A percentile compares a stretch with the other conserved stretches of the same genome.
Evolutionary conservation across 2,888 invertebrate species (phyloP).

Genomic region (Flabesymbios commensalis): DNA sequence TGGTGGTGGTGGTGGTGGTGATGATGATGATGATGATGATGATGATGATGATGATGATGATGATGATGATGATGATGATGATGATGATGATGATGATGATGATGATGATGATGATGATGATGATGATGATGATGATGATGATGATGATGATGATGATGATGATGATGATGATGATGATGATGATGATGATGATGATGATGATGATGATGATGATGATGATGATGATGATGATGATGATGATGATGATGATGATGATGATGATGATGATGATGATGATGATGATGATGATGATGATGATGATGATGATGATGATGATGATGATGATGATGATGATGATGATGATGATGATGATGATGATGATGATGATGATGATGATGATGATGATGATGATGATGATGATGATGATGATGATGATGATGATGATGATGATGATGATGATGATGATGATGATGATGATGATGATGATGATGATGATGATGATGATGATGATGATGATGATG

Average conservation of each 20-base stretch:
- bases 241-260: too few relatives aligned
- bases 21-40: neutral
- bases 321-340: neutral
- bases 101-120: neutral
- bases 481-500: constrained; percentile 20
- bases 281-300: too few relatives aligned
- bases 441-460: constrained; percentile 9
- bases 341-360: too few relatives aligned
- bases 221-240: neutral
- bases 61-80: neutral
- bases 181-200: neutral
- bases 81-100: neutral
- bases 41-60: neutral
- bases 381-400: constrained; percentile 33
- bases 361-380: constrained; percentile 22
- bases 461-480: constrained; percentile 21
- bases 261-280: too few relatives aligned
- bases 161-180: neutral
- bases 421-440: constrained; percentile 3
- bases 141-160: neutral
- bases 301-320: too few relatives aligned
- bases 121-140: neutral
- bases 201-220: neutral
- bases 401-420: constrained; percentile 14
- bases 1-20: neutral